phyloP scores from a whole-genome alignment of 2,797 vertebrate species.

The Sternarchorhynchus goeldii region DNA sequence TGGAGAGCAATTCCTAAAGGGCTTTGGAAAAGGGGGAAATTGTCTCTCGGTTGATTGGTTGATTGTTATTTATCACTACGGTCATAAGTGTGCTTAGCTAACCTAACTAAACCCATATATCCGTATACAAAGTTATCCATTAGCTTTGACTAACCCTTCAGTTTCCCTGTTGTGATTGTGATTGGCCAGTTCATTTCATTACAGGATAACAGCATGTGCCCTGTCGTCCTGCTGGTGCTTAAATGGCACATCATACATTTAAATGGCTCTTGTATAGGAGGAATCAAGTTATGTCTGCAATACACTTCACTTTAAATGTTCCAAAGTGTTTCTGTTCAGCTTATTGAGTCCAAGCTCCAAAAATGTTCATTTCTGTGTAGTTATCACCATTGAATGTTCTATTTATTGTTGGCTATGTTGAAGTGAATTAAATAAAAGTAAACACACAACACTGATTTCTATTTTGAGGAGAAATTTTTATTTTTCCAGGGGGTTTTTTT shows the following conservation, averaged over 20 bases:
- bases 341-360: constrained; percentile 66
- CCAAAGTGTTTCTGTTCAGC: constrained; percentile 68
- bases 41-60: constrained; percentile 2
- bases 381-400: constrained; percentile 67
- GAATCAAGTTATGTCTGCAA: neutral
- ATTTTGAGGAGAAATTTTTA: neutral
- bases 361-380: constrained; percentile 62
- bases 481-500: neutral
- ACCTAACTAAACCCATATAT: neutral
- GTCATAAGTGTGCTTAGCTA: neutral
- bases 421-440: constrained; percentile 54
- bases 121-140: neutral
- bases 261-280: neutral
- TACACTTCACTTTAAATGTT: constrained; percentile 69
- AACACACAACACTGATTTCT: neutral
- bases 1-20: too few species aligned
- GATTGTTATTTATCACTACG: neutral
- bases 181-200: constrained; percentile 27
- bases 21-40: neutral
- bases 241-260: neutral
- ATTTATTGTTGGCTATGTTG: constrained; percentile 81
- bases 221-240: constrained; percentile 7
- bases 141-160: neutral
- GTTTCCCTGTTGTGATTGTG: neutral
- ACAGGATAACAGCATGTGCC: constrained; percentile 1